Base-by-base conservation (phyloP, 2,113 vertebrate species). In the Neomonachus schauinslandi region DNA sequence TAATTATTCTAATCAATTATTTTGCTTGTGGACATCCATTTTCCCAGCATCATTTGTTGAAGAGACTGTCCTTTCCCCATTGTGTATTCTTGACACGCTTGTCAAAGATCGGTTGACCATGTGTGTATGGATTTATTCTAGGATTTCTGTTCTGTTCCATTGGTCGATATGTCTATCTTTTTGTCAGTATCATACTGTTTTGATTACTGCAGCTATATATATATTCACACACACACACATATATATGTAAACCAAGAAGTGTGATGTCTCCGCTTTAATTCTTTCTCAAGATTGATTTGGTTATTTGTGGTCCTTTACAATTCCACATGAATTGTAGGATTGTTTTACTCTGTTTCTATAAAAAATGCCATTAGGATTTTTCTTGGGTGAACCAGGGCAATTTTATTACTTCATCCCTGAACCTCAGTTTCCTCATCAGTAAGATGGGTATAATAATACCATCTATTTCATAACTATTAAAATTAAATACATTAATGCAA, bases 371-470 rank as follows among this genome's bases (percentile, higher is more conserved):
- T 72, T 72, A 72, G 21, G 36, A 72, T 39, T 72, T 39, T 69
- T 69, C 65, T 0, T 81, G 69, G 74, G 74, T 59, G 57, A 71
- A 91, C 79, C 36, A 5, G 1, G 80, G 49, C 11, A 46, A 18
- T 24, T 77, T 63, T 63, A 76, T 71, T 21, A 90, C 67, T 93
- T 61, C 46, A 51, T 92, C 83, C 83, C 89, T 94, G 83, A 82
- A 94, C 55, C 59, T 95, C 28, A 13, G 61, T 55, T 42, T 74
- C 81, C 55, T 74, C 88, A 87, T 88, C 92, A 76, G 0, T 71
- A 71, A 94, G 93, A 92, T 65, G 61, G 72, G 91, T 46, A 36
- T 1, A 65, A n/a, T 69, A 69, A 83, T 36, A 92, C 89, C 92
- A 96, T 96, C 97, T 42, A 65, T 80, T 95, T 76, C 51, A 28